These are phyloP conservation scores for Festucalex cinctus DNA, from an alignment of 2,113 vertebrate genomes.

Conservation along the genomic window DNA sequence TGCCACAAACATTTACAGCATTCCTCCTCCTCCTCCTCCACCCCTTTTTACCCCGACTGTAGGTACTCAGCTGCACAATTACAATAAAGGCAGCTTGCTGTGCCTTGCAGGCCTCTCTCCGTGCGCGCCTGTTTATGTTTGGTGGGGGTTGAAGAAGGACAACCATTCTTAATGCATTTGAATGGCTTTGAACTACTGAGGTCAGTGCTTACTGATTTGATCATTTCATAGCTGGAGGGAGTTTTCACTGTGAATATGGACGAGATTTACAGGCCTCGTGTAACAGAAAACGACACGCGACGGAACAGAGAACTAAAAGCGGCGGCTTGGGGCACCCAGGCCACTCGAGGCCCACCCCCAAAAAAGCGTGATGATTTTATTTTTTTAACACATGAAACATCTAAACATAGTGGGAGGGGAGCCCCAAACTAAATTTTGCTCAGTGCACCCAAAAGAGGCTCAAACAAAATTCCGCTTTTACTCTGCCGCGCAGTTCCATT, in stretches of 20 bases:
- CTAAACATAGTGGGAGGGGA: not conserved
- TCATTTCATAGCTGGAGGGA: constrained; percentile 36
- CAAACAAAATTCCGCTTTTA: constrained; percentile 25
- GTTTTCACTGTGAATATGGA: constrained; percentile 31
- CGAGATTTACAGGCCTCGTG: constrained; percentile 30
- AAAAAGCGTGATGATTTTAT: not conserved
- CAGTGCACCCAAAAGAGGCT: not conserved
- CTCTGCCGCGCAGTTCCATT: constrained; percentile 40
- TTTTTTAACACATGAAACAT: not conserved
- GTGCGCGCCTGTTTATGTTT: constrained; percentile 35
- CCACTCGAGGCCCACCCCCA: not conserved
- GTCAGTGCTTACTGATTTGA: constrained; percentile 43
- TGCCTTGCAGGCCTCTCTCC: constrained; percentile 52
- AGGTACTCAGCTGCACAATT: constrained; percentile 58
- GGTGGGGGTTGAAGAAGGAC: constrained; percentile 45
- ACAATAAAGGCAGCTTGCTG: constrained; percentile 47
- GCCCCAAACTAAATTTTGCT: not conserved
- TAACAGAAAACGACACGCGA: constrained; percentile 14
- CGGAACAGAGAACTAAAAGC: constrained; percentile 7
- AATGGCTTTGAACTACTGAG: constrained; percentile 47
- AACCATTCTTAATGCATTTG: constrained; percentile 45
- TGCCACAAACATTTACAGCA: constrained; percentile 40
- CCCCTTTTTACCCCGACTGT: constrained; percentile 46
- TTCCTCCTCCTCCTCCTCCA: constrained; percentile 34
- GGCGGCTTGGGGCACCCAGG: not conserved